phyloP scores from a whole-genome alignment of 2,888 invertebrate species.

The Dorcus hopei region DNA sequence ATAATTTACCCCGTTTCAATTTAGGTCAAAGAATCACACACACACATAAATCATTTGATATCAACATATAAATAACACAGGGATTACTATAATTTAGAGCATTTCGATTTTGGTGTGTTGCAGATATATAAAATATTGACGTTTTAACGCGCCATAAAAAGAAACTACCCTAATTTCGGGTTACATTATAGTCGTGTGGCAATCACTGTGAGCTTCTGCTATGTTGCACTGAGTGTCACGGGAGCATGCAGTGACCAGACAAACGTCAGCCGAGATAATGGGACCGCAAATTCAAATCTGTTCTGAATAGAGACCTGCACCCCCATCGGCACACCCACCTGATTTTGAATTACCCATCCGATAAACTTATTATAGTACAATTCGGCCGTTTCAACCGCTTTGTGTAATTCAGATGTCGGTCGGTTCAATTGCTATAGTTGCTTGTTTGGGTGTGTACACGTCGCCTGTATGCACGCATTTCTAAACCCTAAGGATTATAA shows the following conservation, averaged over 20 bases:
- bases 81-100: too few relatives aligned
- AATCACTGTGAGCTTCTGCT: too few relatives aligned
- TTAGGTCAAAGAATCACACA: too few relatives aligned
- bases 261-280: conserved; percentile 3
- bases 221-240: background rate
- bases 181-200: background rate
- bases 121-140: too few relatives aligned
- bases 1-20: too few relatives aligned
- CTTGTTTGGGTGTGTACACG: background rate
- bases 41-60: too few relatives aligned
- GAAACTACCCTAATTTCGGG: too few relatives aligned
- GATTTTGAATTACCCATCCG: conserved; percentile 1
- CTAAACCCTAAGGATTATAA: too few relatives aligned
- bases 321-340: conserved; percentile 2
- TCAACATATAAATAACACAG: too few relatives aligned
- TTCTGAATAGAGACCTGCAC: background rate
- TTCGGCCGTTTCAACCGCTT: background rate
- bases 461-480: background rate
- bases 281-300: conserved; percentile 1
- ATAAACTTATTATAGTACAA: conserved; percentile 2
- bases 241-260: background rate
- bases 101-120: too few relatives aligned
- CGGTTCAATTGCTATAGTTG: background rate
- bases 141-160: too few relatives aligned
- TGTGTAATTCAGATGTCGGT: background rate